Conservation (phyloP, 2,888 invertebrate genomes). For the Willowsia nigromaculata region DNA sequence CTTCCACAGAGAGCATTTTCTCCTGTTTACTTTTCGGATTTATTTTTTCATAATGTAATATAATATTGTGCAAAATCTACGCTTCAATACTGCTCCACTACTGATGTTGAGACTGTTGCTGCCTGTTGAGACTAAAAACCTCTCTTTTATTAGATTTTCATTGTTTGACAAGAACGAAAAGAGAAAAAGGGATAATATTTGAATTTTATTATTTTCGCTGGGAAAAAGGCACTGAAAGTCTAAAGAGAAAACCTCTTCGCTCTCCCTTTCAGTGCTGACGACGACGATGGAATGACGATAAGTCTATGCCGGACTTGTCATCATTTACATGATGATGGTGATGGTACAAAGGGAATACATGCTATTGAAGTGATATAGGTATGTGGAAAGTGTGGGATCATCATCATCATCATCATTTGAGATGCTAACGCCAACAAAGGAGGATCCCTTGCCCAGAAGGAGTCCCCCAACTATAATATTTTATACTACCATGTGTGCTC, state of each 20-base stretch:
- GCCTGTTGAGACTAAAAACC: neutral
- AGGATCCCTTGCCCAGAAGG: constrained; percentile 23
- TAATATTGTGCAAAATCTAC: constrained; percentile 4
- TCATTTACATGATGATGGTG: constrained; percentile 12
- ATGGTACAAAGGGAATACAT: neutral
- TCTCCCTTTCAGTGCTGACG: neutral
- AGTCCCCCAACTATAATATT: neutral
- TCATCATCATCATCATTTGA: neutral
- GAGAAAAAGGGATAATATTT: neutral
- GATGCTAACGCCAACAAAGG: neutral
- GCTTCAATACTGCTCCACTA: neutral
- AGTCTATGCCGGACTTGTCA: constrained; percentile 1
- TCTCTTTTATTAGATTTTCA: constrained; percentile 20
- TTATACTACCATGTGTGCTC: neutral
- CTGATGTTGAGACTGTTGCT: too few relatives aligned
- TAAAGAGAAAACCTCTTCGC: neutral
- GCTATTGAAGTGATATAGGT: neutral
- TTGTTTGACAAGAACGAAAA: constrained; percentile 19
- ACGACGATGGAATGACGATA: neutral
- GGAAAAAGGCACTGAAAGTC: neutral
- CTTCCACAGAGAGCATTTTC: neutral
- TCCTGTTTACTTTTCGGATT: constrained; percentile 44
- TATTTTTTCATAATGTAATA: constrained; percentile 39
- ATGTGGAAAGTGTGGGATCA: neutral
- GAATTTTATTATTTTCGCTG: neutral